These are phyloP conservation scores for Liopterus haemorrhoidalis DNA, from an alignment of 2,888 invertebrate species.

Conservation along the genomic window DNA sequence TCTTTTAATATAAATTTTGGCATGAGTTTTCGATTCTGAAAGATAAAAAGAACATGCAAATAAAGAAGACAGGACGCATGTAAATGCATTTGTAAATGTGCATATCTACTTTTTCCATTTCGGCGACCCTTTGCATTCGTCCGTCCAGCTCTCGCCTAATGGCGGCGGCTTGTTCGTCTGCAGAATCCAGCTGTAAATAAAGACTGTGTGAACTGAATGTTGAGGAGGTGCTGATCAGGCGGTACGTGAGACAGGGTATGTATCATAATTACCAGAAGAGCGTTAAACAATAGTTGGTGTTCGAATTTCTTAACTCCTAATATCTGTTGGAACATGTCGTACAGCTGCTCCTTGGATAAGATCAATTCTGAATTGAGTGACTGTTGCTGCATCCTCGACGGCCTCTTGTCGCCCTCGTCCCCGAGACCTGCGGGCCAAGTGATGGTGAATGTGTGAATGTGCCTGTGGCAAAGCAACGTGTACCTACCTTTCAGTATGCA, in stretches of 20 bases:
- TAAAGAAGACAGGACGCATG: background rate
- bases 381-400: constrained; percentile 82
- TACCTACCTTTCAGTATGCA: constrained; percentile 86
- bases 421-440: constrained; percentile 51
- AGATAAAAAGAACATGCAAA: constrained; percentile 21
- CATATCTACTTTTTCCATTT: constrained; percentile 84
- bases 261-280: constrained; percentile 68
- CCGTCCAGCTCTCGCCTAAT: constrained; percentile 98
- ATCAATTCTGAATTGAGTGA: constrained; percentile 88
- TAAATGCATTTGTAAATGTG: background rate
- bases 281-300: constrained; percentile 98
- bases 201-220: background rate
- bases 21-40: constrained; percentile 90
- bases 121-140: constrained; percentile 91
- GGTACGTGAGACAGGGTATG: too few species aligned
- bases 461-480: background rate
- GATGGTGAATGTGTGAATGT: constrained; percentile 1
- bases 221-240: too few species aligned
- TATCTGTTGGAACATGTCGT: constrained; percentile 99
- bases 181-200: constrained; percentile 82
- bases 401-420: constrained; percentile 82
- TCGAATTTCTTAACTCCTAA: constrained; percentile 98
- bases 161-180: constrained; percentile 99
- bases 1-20: constrained; percentile 99
- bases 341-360: constrained; percentile 97